Evolutionary conservation across 2,888 invertebrate species (phyloP), one percentile per base, ranked within the genome.

Genomic region (Plemyria rubiginata): DNA sequence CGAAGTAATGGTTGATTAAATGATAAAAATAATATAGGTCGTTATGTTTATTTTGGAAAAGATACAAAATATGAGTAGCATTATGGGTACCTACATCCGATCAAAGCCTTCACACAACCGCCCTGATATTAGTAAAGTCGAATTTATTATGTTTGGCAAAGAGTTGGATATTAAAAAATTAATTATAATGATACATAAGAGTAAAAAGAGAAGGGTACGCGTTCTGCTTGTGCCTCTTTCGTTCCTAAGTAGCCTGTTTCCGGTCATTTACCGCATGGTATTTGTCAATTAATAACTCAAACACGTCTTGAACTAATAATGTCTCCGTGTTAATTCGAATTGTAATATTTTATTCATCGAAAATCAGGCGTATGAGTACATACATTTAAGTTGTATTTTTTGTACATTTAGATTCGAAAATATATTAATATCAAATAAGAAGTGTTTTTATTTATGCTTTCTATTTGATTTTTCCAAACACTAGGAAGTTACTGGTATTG

Each of bases 391-490:
- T 94, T 94, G 94, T 94, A 95, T 95, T 94, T 95, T 95, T 95
- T 95, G 95, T 95, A 95, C 95, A 95, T 94, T 94, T 94, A 94
- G 94, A 94, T 94, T 94, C 94, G 94, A 94, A 94, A 94, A 94
- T 94, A 94, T 94, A 95, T 94, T 93, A 93, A 93, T 93, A 93
- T 93, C 92, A 93, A 92, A 92, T 93, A 88, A 79, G 82, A 75
- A 66, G 76, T 80, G 75, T 84, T 88, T 86, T 63, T 48, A 55
- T 63, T 49, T 58, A 29, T 45, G 12, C 50, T 57, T 43, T 41
- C 41, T 50, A 15, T 45, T 58, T 51, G 28, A 45, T 49, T 11
- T 32, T 38, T 38, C 11, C 36, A 38, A 11, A 11, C 11, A 11
- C 8, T 38, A 38, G 36, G 32, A 32, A 32, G 5, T 32, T n/a